Evolutionary conservation across 2,888 invertebrate genomes (phyloP), one percentile per base, ranked within the genome.

Genomic region (Torymus tubicola): DNA sequence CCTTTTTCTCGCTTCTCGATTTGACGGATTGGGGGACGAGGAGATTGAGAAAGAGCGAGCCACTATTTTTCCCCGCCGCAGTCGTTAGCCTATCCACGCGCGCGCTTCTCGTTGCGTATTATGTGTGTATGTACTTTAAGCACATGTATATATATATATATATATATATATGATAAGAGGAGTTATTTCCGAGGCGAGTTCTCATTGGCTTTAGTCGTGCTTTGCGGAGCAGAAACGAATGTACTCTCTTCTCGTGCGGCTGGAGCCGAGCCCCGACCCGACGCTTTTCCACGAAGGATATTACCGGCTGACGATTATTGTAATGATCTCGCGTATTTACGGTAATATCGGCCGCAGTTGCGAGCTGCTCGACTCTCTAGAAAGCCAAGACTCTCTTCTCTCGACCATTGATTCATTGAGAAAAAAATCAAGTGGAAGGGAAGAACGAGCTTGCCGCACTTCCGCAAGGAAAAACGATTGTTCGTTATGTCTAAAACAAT

Each of bases 21-120:
- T 73, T 21, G 78, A 74, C 55, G 57, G 73, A 68, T 60, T 53
- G 69, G 52, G 42, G 52, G 58, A n/a, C n/a, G 53, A 16, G 21
- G 31, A 53, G 71, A 24, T 67, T 58, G 16, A 42, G 18, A 53
- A 18, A 16, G 31, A 0, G n/a, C n/a, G 18, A 60, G n/a, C 42
- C 55, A 5, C 16, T 42, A 42, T 55, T 31, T 31, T 12, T 3
- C 13, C 12, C n/a, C 11, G n/a, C 21, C 70, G 13, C 42, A 42
- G 42, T 42, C 42, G 50, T 53, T 18, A 13, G 50, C 5, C 14
- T 50, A 13, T 70, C 42, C 31, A 13, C 14, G 57, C n/a, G 10
- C 14, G 24, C 2, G 14, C 5, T 57, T 16, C 5, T 57, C 31
- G 11, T 31, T 18, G 13, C 8, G 16, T 1, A 18, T 4, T 12